phyloP scores from a whole-genome alignment of 2,797 vertebrate species.

The Xyrichtys novacula region DNA sequence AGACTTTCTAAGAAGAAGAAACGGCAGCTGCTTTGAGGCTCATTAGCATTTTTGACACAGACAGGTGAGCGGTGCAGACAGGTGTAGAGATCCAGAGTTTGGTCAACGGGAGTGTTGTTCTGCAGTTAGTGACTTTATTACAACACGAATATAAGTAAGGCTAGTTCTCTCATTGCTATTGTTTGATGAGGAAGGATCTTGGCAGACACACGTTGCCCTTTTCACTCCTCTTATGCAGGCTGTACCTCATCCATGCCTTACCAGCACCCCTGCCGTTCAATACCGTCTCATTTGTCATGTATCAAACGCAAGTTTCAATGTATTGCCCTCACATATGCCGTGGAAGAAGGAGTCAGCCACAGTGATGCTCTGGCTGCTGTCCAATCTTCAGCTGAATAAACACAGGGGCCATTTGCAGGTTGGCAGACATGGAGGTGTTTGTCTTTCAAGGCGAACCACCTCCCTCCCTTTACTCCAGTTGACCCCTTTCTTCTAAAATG shows the following conservation, averaged over 20 bases:
- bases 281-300: constrained; percentile 92
- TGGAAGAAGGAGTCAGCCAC: constrained; percentile 81
- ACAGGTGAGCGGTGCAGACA: constrained; percentile 57
- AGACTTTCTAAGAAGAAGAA: constrained; percentile 61
- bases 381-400: constrained; percentile 93
- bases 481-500: constrained; percentile 55
- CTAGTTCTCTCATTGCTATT: constrained; percentile 78
- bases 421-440: constrained; percentile 83
- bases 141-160: constrained; percentile 25
- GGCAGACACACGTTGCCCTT: constrained; percentile 84
- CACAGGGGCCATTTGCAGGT: constrained; percentile 87
- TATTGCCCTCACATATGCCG: constrained; percentile 88
- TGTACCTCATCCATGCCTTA: constrained; percentile 69
- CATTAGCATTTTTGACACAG: constrained; percentile 73
- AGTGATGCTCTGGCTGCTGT: constrained; percentile 88
- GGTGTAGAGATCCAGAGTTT: constrained; percentile 34
- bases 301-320: constrained; percentile 85
- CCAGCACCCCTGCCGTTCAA: constrained; percentile 82
- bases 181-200: constrained; percentile 87
- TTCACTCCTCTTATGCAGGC: constrained; percentile 73
- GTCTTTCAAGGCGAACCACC: constrained; percentile 76
- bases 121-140: neutral
- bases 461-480: constrained; percentile 56
- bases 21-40: constrained; percentile 59
- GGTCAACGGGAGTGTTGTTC: constrained; percentile 47